Base-by-base conservation (phyloP, 2,888 invertebrate species). In the Chaetogeoica ovagalla region DNA sequence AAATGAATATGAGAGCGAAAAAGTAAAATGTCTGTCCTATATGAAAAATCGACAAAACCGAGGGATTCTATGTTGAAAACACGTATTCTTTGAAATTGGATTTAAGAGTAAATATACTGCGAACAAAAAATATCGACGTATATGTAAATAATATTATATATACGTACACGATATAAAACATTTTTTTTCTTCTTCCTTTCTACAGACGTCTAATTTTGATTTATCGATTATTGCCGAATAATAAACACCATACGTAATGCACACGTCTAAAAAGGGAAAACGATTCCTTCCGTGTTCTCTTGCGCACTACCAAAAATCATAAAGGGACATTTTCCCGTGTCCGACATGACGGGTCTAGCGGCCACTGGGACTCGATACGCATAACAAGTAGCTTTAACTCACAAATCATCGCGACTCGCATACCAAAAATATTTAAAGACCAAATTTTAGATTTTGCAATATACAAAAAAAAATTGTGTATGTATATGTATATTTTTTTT, bases 161-260 rank as follows among this genome's bases (percentile, higher is more conserved):
- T 43, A 1, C 7, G 7, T 43, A 9, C 43, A 3, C 43, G 43
- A 6, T 9, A 43, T 43, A 17, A 55, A 55, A 70, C 37, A 15
- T 52, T 60, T 30, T 69, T 30, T 65, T 66, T 55, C n/a, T 23
- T 23, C 23, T 30, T 15, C 52, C 13, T 48, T 30, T n/a, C 52
- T 13, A 39, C 57, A 6, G 19, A 19, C 19, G 39, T 60, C 75
- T 13, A 13, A 74, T 57, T 66, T n/a, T 75, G 75, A 75, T 66
- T 75, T 57, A 66, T 75, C 57, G 66, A 66, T 75, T 75, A 65
- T 66, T 6, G 15, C 23, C 43, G 57, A 39, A 66, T 75, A 66
- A 75, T 75, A 66, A 57, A 75, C 57, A 57, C 66, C 43, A 7
- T 7, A 13, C n/a, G 37, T 74, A 73, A 73, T 37, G 73, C 63